Percentiles rank a stretch among this genome's conserved stretches.
phyloP scores from a whole-genome alignment of 2,888 invertebrate species.

The Theretra japonica region DNA sequence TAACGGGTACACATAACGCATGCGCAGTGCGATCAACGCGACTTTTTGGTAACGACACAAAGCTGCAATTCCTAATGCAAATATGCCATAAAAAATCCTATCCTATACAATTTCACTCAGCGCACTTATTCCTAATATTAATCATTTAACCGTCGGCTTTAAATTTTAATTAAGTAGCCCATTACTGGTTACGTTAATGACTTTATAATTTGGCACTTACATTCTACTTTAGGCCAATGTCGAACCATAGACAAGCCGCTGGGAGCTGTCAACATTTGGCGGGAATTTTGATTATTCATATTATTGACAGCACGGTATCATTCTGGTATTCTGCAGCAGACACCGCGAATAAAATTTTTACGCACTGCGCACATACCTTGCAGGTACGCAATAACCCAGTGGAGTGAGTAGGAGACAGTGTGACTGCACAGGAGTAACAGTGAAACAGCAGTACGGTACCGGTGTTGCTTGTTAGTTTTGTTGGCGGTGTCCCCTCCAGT shows the following conservation, averaged over 20 bases:
- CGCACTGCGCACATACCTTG: too few relatives aligned
- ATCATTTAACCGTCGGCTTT: slow-evolving; percentile 22
- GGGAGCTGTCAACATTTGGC: slow-evolving; percentile 24
- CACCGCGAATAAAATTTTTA: not conserved
- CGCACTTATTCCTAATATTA: slow-evolving; percentile 23
- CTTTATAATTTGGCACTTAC: slow-evolving; percentile 30
- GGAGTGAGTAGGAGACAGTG: too few relatives aligned
- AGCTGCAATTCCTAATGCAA: slow-evolving; percentile 24
- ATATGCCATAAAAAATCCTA: slow-evolving; percentile 26
- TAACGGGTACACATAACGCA: slow-evolving; percentile 6
- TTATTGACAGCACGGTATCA: too few relatives aligned
- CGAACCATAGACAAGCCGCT: slow-evolving; percentile 6
- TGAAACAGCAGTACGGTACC: slow-evolving; percentile 8
- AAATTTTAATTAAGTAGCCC: slow-evolving; percentile 28
- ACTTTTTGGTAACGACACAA: slow-evolving; percentile 25
- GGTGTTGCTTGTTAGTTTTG: slow-evolving; percentile 27
- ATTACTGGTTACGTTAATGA: slow-evolving; percentile 29
- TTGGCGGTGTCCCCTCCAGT: not conserved
- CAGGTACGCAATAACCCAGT: too few relatives aligned
- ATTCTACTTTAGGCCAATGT: slow-evolving; percentile 22
- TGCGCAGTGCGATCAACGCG: slow-evolving; percentile 19
- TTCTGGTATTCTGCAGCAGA: not conserved
- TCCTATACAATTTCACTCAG: slow-evolving; percentile 16
- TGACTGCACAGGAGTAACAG: slow-evolving; percentile 9
- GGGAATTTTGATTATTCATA: slow-evolving; percentile 13